Evolutionary conservation across 2,797 vertebrate species (phyloP), one percentile per base, ranked within the genome.

Genomic region (Pantherophis alleghaniensis): DNA sequence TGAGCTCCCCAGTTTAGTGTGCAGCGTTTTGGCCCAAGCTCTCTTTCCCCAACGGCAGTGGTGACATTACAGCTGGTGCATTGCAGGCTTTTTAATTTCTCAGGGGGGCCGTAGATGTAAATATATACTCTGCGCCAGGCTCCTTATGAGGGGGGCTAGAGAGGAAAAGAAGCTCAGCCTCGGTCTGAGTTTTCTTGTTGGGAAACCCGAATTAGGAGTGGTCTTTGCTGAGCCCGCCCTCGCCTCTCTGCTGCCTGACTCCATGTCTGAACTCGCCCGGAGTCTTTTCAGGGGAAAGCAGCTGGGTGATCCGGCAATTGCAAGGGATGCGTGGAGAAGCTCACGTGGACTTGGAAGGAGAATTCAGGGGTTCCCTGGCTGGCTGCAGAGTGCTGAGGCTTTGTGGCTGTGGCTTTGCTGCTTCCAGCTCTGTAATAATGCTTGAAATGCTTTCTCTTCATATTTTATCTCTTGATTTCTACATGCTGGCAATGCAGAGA

Each of bases 101-200:
- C 92, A 2, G 93, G 93, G 93, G 5, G 86, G 87, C 89, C 93
- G 79, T 5, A 22, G 63, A 74, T 88, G 63, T 95, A 95, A 95
- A 95, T 95, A 94, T 94, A 96, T 94, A 94, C 94, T 87, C 61
- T 83, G 93, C 93, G 93, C 90, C 18, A 95, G 95, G 66, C 87
- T 87, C n/a, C 51, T 0, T 90, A 5, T n/a, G 22, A 7, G 92
- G 91, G 90, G 89, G 59, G 51, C 5, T 92, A 86, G 66, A 13
- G 86, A 91, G 12, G 94, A 94, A 94, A 96, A 90, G 94, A 94
- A 91, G 92, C 91, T 91, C 88, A 11, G 7, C 92, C 90, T 87
- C 0, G 0, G 56, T 47, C 93, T 1, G n/a, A 55, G 66, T 0
- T 13, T 57, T 5, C 11, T 93, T 92, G 90, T 89, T 28, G 7